Base-by-base conservation (phyloP, 2,888 invertebrate genomes). In the Hybos culiciformis region DNA sequence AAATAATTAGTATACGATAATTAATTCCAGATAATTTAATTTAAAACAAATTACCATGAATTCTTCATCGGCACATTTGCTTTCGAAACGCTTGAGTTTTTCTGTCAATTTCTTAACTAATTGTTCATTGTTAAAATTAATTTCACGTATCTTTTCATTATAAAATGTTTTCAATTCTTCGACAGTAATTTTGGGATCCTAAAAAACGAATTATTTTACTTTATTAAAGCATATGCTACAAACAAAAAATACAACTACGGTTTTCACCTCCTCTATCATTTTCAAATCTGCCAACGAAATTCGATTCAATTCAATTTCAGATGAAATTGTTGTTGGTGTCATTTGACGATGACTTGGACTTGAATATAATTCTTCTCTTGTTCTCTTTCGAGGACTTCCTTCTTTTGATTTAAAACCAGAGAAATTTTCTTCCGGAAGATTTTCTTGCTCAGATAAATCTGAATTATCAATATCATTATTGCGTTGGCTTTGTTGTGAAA, bases 401-500 rank as follows among this genome's bases (percentile, higher is more conserved):
- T 63, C 58, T 46, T 60, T 57, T 1, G 50, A 50, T 24, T 38
- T 29, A 36, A 20, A 18, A 43, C 31, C 19, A 34, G 8, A 24
- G 39, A 29, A 53, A 14, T 48, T 42, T 37, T 63, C 65, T 7
- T 59, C 56, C 1, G 59, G 57, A 49, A 63, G 46, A 39, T 56
- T 57, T 39, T 67, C 66, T 21, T 57, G 56, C 43, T 67, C 66
- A 0, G 67, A 66, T 36, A 57, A 54, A 42, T 65, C 64, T 14
- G 55, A 53, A 40, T 65, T 66, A 5, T 73, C 73, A n/a, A n/a
- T n/a, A n/a, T n/a, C n/a, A 57, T 73, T 66, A 57, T 74, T 62
- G 53, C 74, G 75, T 46, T 75, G 71, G 17, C 77, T 77, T 38
- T 78, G 77, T 52, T 78, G 77, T 48, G 76, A 79, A 53, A 77